These are phyloP conservation scores for Drosophila orena DNA, from an alignment of 1,140 invertebrate genomes.

Conservation along the genomic window DNA sequence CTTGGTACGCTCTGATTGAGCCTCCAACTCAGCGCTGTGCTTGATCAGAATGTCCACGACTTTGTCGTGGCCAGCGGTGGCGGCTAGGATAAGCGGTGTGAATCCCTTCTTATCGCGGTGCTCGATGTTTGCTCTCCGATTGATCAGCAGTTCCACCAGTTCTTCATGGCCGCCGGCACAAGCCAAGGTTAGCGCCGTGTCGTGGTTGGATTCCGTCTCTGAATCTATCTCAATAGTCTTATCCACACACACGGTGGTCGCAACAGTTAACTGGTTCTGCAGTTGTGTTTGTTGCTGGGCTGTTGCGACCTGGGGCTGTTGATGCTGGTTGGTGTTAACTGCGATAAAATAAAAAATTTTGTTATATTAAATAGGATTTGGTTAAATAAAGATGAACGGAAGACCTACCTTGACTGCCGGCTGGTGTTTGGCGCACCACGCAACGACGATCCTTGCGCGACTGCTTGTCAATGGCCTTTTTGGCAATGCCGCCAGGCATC, in stretches of 20 bases:
- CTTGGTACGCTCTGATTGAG: constrained; percentile 99
- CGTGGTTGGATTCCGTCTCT: constrained; percentile 98
- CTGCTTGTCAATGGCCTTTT: constrained; percentile 82
- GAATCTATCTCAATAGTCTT: constrained; percentile 96
- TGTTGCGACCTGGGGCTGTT: constrained; percentile 70
- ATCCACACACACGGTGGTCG: constrained; percentile 84
- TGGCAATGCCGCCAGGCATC: constrained; percentile 84
- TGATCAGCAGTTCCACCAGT: constrained; percentile 95
- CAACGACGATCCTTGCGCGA: constrained; percentile 82
- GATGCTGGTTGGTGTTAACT: constrained; percentile 74
- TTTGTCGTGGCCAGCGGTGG: constrained; percentile 98
- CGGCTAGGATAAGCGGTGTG: constrained; percentile 98
- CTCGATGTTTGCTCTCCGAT: constrained; percentile 96
- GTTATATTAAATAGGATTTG: too few species aligned
- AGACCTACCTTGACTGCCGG: constrained; percentile 84
- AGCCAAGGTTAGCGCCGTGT: constrained; percentile 98
- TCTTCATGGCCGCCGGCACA: constrained; percentile 99
- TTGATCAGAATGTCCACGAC: constrained; percentile 97
- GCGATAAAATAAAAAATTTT: not conserved
- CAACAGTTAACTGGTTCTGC: constrained; percentile 84
- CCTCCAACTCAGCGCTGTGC: constrained; percentile 97
- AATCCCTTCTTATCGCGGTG: constrained; percentile 99
- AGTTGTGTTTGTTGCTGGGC: constrained; percentile 77
- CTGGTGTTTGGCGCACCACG: constrained; percentile 84
- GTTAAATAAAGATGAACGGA: not conserved